Base-by-base conservation (phyloP, 2,113 vertebrate species). In the Menidia beryllina region DNA sequence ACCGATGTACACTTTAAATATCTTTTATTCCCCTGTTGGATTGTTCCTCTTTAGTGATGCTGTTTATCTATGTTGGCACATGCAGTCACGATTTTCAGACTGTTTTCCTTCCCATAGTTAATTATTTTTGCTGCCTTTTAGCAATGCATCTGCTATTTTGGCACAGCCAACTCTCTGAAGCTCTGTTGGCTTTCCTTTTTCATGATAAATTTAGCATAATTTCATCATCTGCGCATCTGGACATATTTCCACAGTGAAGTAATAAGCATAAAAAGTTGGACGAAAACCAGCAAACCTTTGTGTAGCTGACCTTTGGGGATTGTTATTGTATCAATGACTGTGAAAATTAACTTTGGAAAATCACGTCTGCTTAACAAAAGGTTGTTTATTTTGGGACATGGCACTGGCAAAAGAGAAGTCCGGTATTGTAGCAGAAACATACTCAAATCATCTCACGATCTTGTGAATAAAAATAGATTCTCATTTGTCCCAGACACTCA, bases 291-390 rank as follows among this genome's bases (percentile, higher is more conserved):
- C 26, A 60, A 69, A 66, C 77, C 71, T 89, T 91, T 91, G 91
- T 90, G 90, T 87, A 81, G 86, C 75, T 30, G 54, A 75, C 63
- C 72, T 58, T 38, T 63, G 20, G 39, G 47, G 69, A 84, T 89
- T 92, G 91, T 91, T 94, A 90, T 92, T 91, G 79, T 91, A 86
- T 85, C 75, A 70, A 77, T 72, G 84, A 89, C 82, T 90, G 82
- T 77, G 85, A 67, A 84, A 90, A 78, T 70, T 84, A 75, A 73
- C 74, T 69, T 72, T 88, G 83, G 86, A 92, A 87, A 83, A 83
- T 78, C 25, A 50, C 50, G 77, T 87, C 88, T 84, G 77, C 41
- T 77, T 87, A 85, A 87, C 65, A 82, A 90, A 91, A 86, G 68
- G 57, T 36, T 87, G 85, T 92, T 91, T 91, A 89, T 89, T 86